Evolutionary conservation across 2,113 vertebrate species (phyloP).

Genomic region (Myocastor coypus): DNA sequence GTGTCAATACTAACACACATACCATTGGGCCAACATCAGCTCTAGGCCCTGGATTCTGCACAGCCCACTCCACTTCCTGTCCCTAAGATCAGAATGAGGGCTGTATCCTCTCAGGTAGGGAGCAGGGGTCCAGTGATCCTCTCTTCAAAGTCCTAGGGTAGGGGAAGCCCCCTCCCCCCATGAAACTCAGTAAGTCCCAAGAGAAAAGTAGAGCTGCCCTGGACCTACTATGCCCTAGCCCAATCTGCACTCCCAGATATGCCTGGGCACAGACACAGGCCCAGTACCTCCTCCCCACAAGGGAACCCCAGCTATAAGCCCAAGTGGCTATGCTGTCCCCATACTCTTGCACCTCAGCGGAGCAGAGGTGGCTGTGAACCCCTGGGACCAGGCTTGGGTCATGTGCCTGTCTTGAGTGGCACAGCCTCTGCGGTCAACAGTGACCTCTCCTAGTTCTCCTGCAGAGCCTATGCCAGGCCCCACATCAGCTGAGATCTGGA

Average conservation of each 20-base stretch:
- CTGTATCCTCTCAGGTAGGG: not conserved
- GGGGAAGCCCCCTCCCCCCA: not conserved
- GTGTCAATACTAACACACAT: not conserved
- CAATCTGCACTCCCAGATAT: not conserved
- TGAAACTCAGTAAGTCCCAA: not conserved
- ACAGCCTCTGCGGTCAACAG: not conserved
- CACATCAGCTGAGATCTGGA: not conserved
- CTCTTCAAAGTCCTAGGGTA: not conserved
- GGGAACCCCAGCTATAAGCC: not conserved
- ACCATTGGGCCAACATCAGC: not conserved
- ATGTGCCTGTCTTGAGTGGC: not conserved
- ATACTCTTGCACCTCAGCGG: too few relatives aligned
- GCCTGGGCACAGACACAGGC: not conserved
- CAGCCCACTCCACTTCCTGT: not conserved
- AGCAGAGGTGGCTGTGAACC: not conserved
- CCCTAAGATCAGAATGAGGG: not conserved
- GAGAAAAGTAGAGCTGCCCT: rapidly evolving
- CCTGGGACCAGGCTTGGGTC: not conserved
- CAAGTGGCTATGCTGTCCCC: not conserved
- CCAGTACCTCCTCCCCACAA: too few relatives aligned
- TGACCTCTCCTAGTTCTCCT: not conserved
- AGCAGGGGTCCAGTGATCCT: not conserved
- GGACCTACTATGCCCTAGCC: not conserved
- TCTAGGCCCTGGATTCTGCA: too few relatives aligned
- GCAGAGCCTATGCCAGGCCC: not conserved